Conservation (phyloP, 2,888 invertebrate species). For the Folsomia manolachei region DNA sequence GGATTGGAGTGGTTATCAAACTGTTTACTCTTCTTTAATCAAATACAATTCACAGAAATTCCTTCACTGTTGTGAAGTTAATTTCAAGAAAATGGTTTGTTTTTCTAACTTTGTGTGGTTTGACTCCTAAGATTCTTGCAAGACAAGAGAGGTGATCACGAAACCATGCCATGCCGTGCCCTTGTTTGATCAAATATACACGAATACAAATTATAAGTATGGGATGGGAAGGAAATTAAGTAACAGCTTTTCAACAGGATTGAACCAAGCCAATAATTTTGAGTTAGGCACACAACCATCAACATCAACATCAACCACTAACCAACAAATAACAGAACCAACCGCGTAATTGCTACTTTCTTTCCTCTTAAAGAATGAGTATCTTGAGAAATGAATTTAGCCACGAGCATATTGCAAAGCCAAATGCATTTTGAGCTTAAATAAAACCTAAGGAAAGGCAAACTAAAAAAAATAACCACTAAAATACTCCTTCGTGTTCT, state of each 20-base stretch:
- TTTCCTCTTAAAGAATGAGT: not conserved
- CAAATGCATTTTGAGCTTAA: too few species aligned
- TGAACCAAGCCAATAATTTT: conserved; percentile 39
- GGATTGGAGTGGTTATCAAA: not conserved
- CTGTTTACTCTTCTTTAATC: not conserved
- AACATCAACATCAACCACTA: too few species aligned
- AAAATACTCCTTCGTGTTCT: not conserved
- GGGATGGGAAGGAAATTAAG: conserved; percentile 5
- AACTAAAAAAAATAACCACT: not conserved
- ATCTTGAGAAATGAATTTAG: not conserved
- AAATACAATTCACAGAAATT: not conserved
- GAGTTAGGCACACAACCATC: conserved; percentile 13
- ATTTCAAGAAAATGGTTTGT: too few species aligned
- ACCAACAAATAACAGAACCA: too few species aligned
- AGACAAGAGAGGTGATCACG: too few species aligned
- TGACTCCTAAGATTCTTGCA: too few species aligned
- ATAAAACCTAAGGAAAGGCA: not conserved
- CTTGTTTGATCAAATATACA: not conserved
- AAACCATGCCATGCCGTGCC: not conserved
- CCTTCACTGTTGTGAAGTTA: too few species aligned
- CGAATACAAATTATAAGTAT: not conserved
- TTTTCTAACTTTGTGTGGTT: too few species aligned
- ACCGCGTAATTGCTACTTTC: conserved; percentile 38
- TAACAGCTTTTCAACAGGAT: conserved; percentile 21
- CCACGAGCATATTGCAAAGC: too few species aligned